Evolutionary conservation across 1,140 invertebrate genomes (phyloP).

Genomic region (Eurosta solidaginis): DNA sequence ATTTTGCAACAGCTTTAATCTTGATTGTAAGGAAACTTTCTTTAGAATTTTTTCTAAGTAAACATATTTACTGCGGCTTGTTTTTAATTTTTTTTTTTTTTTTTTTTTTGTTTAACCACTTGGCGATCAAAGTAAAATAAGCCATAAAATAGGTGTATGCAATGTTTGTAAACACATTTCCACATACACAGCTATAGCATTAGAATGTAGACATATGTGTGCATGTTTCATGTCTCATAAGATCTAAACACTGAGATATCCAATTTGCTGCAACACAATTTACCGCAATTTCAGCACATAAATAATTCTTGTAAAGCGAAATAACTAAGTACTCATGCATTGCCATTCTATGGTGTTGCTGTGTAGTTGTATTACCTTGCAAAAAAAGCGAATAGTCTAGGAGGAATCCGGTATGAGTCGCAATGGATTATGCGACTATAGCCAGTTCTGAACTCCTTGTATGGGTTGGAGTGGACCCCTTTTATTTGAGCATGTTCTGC

Average conservation of each 20-base stretch:
- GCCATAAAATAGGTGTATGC: no score
- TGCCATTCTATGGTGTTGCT: neutral
- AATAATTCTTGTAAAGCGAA: constrained; percentile 21
- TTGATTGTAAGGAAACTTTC: neutral
- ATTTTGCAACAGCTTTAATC: neutral
- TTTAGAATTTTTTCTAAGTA: neutral
- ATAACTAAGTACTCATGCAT: neutral
- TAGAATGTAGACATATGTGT: no score
- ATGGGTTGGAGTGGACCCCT: no score
- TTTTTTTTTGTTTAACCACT: neutral
- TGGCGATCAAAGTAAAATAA: neutral
- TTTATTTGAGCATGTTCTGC: no score
- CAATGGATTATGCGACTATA: no score
- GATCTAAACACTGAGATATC: constrained; percentile 19
- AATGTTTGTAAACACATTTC: no score
- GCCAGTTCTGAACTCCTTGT: no score
- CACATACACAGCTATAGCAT: no score
- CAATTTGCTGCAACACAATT: constrained; percentile 32
- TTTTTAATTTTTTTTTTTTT: neutral
- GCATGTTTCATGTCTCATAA: neutral
- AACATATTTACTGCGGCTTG: no score
- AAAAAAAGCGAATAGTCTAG: no score
- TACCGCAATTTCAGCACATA: constrained; percentile 31
- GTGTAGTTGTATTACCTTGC: neutral
- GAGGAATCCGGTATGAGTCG: no score